A percentile compares a stretch with the other conserved stretches of the same genome.
Evolutionary conservation across 2,888 invertebrate genomes (phyloP).

Genomic region (Lumbricus terrestris): DNA sequence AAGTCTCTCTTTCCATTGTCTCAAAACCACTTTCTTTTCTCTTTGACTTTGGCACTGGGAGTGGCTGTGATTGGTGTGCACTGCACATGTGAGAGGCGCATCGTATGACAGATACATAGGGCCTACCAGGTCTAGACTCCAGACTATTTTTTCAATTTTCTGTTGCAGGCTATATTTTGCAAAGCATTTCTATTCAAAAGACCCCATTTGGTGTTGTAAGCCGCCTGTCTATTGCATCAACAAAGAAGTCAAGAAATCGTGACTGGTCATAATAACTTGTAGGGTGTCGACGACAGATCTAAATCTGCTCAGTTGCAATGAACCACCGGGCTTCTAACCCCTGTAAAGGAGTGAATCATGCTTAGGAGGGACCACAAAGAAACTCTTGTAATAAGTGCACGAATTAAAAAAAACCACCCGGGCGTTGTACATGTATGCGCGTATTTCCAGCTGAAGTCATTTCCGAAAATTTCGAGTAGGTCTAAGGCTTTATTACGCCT

Average conservation of each 20-base stretch:
- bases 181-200: neutral
- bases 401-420: neutral
- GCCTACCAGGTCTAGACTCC: too few species aligned
- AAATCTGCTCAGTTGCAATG: neutral
- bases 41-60: too few species aligned
- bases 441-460: neutral
- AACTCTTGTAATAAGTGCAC: neutral
- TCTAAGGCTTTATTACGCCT: neutral
- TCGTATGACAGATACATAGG: too few species aligned
- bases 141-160: too few species aligned
- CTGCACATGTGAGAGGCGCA: too few species aligned
- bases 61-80: too few species aligned
- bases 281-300: neutral
- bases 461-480: neutral
- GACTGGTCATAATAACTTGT: neutral
- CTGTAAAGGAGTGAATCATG: neutral
- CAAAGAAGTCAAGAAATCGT: neutral
- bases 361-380: neutral
- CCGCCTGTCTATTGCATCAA: neutral
- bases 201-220: neutral
- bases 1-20: too few species aligned
- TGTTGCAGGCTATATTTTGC: too few species aligned
- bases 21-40: too few species aligned
- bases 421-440: neutral
- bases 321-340: neutral